Conservation (phyloP, 2,113 vertebrate genomes). For the Pelecanus crispus region DNA sequence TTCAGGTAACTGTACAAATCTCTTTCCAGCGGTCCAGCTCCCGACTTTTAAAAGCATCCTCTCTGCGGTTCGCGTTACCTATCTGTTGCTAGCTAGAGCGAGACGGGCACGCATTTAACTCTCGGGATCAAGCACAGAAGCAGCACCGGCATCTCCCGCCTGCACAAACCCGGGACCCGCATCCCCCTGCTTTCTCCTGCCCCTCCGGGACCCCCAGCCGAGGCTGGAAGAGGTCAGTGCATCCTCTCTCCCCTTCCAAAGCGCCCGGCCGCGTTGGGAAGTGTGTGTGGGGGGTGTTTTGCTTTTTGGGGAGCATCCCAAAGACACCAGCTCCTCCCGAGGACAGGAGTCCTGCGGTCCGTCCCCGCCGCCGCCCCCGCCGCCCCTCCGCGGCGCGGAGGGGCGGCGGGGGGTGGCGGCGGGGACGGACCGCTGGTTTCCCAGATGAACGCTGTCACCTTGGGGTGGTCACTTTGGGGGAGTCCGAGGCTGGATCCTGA, state of each 20-base stretch:
- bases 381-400: no score
- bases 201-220: not conserved
- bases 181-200: not conserved
- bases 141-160: not conserved
- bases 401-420: rapidly evolving
- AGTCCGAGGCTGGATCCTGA: not conserved
- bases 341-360: rapidly evolving
- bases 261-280: rapidly evolving
- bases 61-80: no score
- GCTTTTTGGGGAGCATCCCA: not conserved
- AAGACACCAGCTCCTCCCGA: rapidly evolving
- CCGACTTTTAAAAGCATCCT: not conserved
- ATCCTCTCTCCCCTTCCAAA: not conserved
- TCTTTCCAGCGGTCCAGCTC: not conserved
- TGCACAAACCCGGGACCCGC: rapidly evolving
- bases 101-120: not conserved
- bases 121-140: not conserved
- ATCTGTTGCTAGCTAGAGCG: not conserved
- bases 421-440: rapidly evolving
- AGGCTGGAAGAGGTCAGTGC: not conserved
- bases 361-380: no score
- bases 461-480: not conserved
- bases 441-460: not conserved
- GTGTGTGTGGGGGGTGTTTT: rapidly evolving
- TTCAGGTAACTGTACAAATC: not conserved